phyloP scores from a whole-genome alignment of 2,888 invertebrate species.

The Argyresthia goedartella region DNA sequence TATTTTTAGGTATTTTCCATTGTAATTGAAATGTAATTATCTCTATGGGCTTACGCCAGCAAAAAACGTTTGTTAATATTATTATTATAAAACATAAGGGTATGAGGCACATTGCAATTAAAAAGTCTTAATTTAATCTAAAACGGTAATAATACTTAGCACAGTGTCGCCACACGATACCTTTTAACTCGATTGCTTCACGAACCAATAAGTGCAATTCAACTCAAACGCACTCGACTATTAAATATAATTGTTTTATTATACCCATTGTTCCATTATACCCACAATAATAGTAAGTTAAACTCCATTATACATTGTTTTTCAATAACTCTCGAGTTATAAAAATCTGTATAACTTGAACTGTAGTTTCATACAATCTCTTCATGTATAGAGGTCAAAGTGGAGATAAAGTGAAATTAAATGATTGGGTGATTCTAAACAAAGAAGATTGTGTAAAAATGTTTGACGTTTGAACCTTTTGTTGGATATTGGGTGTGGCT shows the following conservation, averaged over 20 bases:
- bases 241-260: conserved; percentile 9
- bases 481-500: conserved; percentile 6
- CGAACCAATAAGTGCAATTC: conserved; percentile 1
- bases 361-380: neutral
- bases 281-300: conserved; percentile 7
- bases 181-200: conserved; percentile 6
- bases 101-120: no score
- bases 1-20: no score
- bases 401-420: neutral
- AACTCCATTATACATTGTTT: conserved; percentile 8
- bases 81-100: no score
- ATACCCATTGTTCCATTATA: conserved; percentile 7
- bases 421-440: conserved; percentile 2
- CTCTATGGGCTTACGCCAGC: no score
- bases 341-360: neutral
- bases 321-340: conserved; percentile 2
- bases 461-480: conserved; percentile 7
- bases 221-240: neutral
- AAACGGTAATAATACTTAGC: neutral
- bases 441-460: conserved; percentile 6
- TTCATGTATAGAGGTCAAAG: neutral
- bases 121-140: neutral
- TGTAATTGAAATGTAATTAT: no score
- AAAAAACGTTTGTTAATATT: no score
- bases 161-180: conserved; percentile 10